Conservation (phyloP, 2,888 invertebrate genomes). For the Cataglyphis albicans region DNA sequence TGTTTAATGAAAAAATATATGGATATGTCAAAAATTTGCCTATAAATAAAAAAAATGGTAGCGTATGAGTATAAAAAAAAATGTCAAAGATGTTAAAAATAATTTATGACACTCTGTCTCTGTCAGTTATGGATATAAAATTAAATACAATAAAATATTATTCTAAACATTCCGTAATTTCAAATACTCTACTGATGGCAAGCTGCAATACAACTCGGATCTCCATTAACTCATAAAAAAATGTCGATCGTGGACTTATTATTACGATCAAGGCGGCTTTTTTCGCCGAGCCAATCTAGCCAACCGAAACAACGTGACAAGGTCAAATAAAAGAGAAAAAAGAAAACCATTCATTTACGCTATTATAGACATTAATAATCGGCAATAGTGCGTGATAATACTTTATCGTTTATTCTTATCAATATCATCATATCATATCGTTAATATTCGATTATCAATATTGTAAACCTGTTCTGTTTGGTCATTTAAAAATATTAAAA, state of each 20-base stretch:
- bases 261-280: conserved; percentile 17
- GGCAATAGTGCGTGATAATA: not conserved
- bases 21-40: not conserved
- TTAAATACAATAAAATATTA: not conserved
- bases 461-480: not conserved
- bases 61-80: not conserved
- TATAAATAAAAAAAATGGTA: not conserved
- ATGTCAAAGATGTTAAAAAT: not conserved
- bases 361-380: not conserved
- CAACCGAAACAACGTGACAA: not conserved
- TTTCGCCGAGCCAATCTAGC: not conserved
- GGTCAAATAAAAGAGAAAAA: not conserved
- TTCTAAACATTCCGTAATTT: not conserved
- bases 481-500: not conserved
- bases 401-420: not conserved
- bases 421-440: not conserved
- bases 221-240: not conserved
- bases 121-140: not conserved
- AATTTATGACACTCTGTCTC: not conserved
- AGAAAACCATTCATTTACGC: not conserved
- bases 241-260: conserved; percentile 14
- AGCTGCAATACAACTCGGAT: not conserved
- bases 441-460: conserved; percentile 1
- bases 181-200: not conserved
- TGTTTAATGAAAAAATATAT: not conserved